Base-by-base conservation (phyloP, 2,797 vertebrate genomes). In the Craterocephalus amniculus region DNA sequence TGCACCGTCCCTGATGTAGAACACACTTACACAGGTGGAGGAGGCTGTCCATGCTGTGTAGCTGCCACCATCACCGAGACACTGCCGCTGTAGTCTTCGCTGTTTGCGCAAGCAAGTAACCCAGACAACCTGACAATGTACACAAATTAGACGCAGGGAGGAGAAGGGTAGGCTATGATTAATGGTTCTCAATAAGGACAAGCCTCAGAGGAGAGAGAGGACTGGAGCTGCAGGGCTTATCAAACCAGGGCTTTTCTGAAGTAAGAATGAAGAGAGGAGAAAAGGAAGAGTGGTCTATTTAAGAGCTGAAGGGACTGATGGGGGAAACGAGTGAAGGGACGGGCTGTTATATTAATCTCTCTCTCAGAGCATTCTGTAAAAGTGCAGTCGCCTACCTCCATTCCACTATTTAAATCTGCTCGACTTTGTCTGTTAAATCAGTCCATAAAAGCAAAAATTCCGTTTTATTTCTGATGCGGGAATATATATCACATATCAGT, bases 181-280 rank as follows among this genome's bases (percentile, higher is more conserved):
- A 90, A 91, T 90, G 83, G 56, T 66, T 81, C 79, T 79, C 80
- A 83, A 87, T 86, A 88, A 88, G 85, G 85, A 89, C 81, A 68
- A 66, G 45, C 73, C 88, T 73, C 84, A 16, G 77, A 81, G 83
- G 79, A 74, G 79, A 71, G 59, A 70, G 66, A 43, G 76, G 59
- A 70, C 75, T 64, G 63, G 64, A 78, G 82, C 63, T 76, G 72
- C 60, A 59, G 68, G 29, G 76, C 57, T 83, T 82, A 72, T 80
- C 83, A 91, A 86, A 81, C 80, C 40, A 49, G 64, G 56, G 77
- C 81, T 83, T 75, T 86, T 86, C 79, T 55, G 64, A 73, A 77
- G 79, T 40, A 14, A 12, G 49, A 51, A 35, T 55, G 58, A 62
- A 74, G 58, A 62, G 76, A 69, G 27, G 58, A 74, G 27, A 56